Evolutionary conservation across 2,797 vertebrate species (phyloP), one percentile per base, ranked within the genome.

Genomic region (Propithecus deckenii): DNA sequence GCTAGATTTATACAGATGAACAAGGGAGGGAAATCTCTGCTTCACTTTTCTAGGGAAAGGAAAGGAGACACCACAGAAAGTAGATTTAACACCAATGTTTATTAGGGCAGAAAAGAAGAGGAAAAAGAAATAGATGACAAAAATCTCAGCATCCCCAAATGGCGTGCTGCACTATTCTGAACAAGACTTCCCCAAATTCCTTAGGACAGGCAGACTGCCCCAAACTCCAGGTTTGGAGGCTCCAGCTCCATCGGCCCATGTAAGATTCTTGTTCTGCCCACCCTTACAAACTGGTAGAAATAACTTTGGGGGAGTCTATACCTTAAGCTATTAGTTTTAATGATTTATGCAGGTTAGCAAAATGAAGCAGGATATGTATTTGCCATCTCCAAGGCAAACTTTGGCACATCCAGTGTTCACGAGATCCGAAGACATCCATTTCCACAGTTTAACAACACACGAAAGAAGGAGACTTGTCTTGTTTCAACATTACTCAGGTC

Each of bases 391-490:
- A 55, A 79, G 61, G 79, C 69, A 94, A 93, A 18, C 46, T 92
- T 59, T 76, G 86, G 69, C 95, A 1, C 18, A 11, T 43, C 85
- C 78, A 78, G 57, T 20, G 17, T 72, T 86, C 87, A 32, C 46
- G 7, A 32, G 28, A 7, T 63, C 93, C 80, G 76, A 83, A 95
- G 91, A 92, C 25, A 28, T 69, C 90, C 55, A 61, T 92, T 95
- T 97, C 78, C 61, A 20, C 65, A 35, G 8, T 38, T 85, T 59
- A 88, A 0, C 0, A 11, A 72, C 65, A 88, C 86, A 63, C 7
- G 63, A 92, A 89, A 97, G 95, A 55, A 94, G 80, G 83, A 92
- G 81, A 13, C 35, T 95, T 63, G 38, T 96, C 67, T 63, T 67
- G 61, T 90, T 80, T 92, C 57, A 25, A 20, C 30, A 23, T 59